Conservation (phyloP, 2,113 vertebrate species). For the Todiramphus chloris region DNA sequence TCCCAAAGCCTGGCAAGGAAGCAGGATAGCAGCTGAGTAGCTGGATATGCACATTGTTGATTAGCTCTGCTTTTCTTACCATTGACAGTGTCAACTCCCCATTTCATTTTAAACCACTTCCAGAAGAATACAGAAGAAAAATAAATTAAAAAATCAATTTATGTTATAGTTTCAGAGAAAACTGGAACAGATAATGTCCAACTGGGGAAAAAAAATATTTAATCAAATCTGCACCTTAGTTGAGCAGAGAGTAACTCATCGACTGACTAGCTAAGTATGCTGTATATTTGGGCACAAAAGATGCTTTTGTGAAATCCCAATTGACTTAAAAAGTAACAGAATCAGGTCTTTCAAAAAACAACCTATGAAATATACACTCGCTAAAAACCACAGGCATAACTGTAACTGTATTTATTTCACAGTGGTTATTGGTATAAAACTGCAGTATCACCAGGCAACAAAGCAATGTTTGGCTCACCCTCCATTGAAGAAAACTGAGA, state of each 20-base stretch:
- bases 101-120: neutral
- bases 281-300: neutral
- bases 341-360: neutral
- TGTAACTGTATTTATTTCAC: neutral
- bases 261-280: neutral
- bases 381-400: neutral
- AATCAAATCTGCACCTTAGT: neutral
- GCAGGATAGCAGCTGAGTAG: neutral
- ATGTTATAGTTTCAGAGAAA: neutral
- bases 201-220: too few relatives aligned
- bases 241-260: neutral
- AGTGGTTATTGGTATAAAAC: neutral
- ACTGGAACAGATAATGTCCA: neutral
- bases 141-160: neutral
- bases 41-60: neutral
- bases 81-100: neutral
- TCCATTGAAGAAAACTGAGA: neutral
- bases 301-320: neutral
- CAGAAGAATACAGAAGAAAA: neutral
- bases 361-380: neutral
- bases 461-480: neutral
- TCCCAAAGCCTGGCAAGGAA: neutral
- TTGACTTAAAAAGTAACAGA: neutral
- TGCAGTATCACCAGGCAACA: neutral
- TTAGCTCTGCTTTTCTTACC: neutral